Evolutionary conservation across 2,888 invertebrate genomes (phyloP).

Genomic region (Melanotus villosus): DNA sequence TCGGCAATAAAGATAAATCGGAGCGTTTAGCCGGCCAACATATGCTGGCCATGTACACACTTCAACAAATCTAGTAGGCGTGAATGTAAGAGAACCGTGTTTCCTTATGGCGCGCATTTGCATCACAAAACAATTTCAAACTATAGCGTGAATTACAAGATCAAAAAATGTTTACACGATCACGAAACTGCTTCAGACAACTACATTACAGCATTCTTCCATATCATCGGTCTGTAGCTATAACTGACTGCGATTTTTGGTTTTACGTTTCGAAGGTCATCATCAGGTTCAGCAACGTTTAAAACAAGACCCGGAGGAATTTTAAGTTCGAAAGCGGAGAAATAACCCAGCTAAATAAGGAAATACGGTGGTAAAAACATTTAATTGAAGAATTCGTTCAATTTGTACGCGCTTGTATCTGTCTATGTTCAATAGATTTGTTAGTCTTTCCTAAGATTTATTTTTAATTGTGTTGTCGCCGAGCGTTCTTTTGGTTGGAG

Average conservation of each 20-base stretch:
- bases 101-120: conserved; percentile 62
- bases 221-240: neutral
- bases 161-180: conserved; percentile 47
- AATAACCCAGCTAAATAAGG: conserved; percentile 7
- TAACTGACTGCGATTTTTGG: neutral
- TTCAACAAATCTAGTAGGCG: conserved; percentile 57
- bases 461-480: conserved; percentile 34
- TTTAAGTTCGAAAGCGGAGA: neutral
- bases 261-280: conserved; percentile 18
- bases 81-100: conserved; percentile 58
- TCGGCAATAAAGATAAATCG: conserved; percentile 26
- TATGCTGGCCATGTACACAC: conserved; percentile 57
- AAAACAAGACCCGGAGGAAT: neutral
- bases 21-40: conserved; percentile 46
- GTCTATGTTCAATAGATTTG: conserved; percentile 31
- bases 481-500: neutral
- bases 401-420: conserved; percentile 33
- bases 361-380: conserved; percentile 6
- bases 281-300: neutral
- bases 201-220: conserved; percentile 19
- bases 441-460: conserved; percentile 26
- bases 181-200: conserved; percentile 37
- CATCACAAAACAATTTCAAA: conserved; percentile 59
- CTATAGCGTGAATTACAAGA: conserved; percentile 47
- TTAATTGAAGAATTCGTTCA: conserved; percentile 34